These are phyloP conservation scores for Athalia circularis DNA, from an alignment of 2,888 invertebrate species.

Conservation along the genomic window DNA sequence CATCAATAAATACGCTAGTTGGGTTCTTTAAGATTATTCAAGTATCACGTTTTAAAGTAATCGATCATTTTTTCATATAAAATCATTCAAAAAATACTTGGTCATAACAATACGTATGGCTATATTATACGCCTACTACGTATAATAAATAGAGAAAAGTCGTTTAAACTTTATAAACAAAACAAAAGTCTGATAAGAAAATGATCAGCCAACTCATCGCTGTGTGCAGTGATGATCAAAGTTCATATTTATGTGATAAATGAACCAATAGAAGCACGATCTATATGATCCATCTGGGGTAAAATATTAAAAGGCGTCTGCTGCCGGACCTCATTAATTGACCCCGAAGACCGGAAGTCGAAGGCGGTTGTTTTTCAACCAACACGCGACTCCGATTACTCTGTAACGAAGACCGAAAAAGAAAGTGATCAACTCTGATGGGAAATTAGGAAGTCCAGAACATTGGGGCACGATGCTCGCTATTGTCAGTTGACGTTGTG, in stretches of 20 bases:
- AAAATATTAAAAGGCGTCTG: too few species aligned
- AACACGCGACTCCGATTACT: too few species aligned
- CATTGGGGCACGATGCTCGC: too few species aligned
- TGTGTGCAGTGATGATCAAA: not conserved
- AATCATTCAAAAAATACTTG: not conserved
- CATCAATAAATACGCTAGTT: constrained; percentile 7
- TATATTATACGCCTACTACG: too few species aligned
- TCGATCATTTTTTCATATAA: constrained; percentile 18
- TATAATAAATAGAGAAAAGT: not conserved
- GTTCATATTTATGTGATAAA: not conserved
- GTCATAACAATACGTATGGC: not conserved
- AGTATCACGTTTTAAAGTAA: not conserved
- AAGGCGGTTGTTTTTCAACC: too few species aligned
- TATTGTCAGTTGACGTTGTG: not conserved
- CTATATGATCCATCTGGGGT: too few species aligned
- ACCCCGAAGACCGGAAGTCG: too few species aligned
- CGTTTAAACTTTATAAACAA: not conserved
- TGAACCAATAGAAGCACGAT: too few species aligned
- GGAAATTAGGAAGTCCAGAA: too few species aligned
- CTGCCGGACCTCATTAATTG: too few species aligned
- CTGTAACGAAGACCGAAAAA: too few species aligned
- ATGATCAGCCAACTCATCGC: not conserved
- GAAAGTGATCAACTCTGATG: too few species aligned
- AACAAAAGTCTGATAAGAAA: constrained; percentile 3
- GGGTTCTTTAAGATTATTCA: not conserved